These are phyloP conservation scores for Belonocnema kinseyi DNA, from an alignment of 1,140 invertebrate species.

Conservation along the genomic window DNA sequence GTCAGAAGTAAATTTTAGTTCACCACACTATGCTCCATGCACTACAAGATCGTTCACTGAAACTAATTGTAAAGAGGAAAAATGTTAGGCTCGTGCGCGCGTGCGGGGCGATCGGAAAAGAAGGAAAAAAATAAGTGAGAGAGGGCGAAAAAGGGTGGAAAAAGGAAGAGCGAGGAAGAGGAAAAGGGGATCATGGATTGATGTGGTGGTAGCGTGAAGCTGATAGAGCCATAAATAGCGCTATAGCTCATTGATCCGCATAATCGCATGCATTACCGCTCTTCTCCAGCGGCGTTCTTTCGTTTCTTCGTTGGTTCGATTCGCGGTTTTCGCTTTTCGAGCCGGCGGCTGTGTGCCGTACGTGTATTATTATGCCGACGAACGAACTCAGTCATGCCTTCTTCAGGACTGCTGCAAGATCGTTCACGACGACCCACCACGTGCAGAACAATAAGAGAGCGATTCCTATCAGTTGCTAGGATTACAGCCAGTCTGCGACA, in stretches of 20 bases:
- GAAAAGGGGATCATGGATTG: constrained; percentile 34
- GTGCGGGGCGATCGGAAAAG: not conserved
- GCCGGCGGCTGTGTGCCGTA: constrained; percentile 51
- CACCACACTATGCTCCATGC: no score
- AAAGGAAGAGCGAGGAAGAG: constrained; percentile 37
- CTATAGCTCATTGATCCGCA: constrained; percentile 73
- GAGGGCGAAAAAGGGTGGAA: constrained; percentile 17
- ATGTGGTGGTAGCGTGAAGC: constrained; percentile 52
- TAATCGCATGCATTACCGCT: constrained; percentile 73
- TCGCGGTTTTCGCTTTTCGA: constrained; percentile 54
- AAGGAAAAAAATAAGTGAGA: not conserved
- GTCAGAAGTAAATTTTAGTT: no score
- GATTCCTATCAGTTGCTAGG: constrained; percentile 11
- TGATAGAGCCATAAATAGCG: constrained; percentile 74
- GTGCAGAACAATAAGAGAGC: constrained; percentile 16
- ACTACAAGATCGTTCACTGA: not conserved
- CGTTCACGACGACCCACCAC: constrained; percentile 1
- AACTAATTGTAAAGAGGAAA: constrained; percentile 9
- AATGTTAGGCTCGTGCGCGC: constrained; percentile 11
- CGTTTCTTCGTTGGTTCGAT: constrained; percentile 40
- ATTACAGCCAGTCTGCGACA: not conserved
- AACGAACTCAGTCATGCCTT: constrained; percentile 47
- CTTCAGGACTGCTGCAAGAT: not conserved
- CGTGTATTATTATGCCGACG: constrained; percentile 50
- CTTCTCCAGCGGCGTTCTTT: constrained; percentile 46